phyloP scores from a whole-genome alignment of 2,797 vertebrate genomes.

The Clarias pachynema region DNA sequence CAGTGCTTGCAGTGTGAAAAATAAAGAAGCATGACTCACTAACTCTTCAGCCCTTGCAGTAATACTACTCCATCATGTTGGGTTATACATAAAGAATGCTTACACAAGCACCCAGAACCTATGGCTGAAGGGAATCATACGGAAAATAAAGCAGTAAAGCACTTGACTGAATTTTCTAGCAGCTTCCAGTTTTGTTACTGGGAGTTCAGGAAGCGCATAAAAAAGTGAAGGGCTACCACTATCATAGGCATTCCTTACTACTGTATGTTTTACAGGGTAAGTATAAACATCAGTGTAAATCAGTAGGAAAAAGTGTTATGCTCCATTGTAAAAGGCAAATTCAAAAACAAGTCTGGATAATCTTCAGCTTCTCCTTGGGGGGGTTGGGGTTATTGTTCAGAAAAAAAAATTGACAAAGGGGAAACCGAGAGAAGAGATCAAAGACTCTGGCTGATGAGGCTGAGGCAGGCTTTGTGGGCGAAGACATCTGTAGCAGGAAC shows the following conservation, averaged over 20 bases:
- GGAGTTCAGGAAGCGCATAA: not conserved
- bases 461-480: slow-evolving; percentile 53
- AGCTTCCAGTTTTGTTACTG: slow-evolving; percentile 30
- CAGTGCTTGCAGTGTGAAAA: slow-evolving; percentile 23
- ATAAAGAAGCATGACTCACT: slow-evolving; percentile 44
- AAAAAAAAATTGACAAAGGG: slow-evolving; percentile 58
- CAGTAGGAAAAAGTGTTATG: slow-evolving; percentile 39
- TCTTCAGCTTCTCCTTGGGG: slow-evolving; percentile 42
- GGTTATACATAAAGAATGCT: slow-evolving; percentile 35
- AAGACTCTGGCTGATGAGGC: slow-evolving; percentile 57
- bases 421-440: slow-evolving; percentile 58
- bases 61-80: slow-evolving; percentile 32
- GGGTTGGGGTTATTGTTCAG: slow-evolving; percentile 48
- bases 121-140: slow-evolving; percentile 18
- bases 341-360: slow-evolving; percentile 52
- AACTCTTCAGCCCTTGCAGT: slow-evolving; percentile 38
- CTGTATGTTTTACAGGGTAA: slow-evolving; percentile 3
- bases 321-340: slow-evolving; percentile 55
- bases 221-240: slow-evolving; percentile 10
- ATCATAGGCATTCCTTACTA: slow-evolving; percentile 39
- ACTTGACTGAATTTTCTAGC: not conserved
- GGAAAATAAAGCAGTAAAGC: not conserved
- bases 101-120: not conserved
- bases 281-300: slow-evolving; percentile 24
- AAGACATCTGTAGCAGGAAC: slow-evolving; percentile 57